phyloP scores from a whole-genome alignment of 2,888 invertebrate species.

The Acrobasis consociella region DNA sequence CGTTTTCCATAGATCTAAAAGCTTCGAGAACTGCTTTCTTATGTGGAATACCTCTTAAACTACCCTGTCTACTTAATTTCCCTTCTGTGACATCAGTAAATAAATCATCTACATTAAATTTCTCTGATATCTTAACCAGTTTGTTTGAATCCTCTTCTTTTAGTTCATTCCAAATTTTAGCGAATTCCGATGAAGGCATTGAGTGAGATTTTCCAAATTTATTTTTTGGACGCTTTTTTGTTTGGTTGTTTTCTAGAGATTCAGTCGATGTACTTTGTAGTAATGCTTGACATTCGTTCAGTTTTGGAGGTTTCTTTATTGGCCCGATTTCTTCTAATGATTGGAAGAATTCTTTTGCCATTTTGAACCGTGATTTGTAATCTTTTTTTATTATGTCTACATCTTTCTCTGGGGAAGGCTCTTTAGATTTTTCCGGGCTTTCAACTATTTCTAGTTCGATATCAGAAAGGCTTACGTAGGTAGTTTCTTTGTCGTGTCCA shows the following conservation, averaged over 20 bases:
- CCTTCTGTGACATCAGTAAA: conserved; percentile 77
- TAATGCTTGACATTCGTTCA: conserved; percentile 69
- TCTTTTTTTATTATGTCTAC: conserved; percentile 53
- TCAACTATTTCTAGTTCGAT: conserved; percentile 75
- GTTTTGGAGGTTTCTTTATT: conserved; percentile 55
- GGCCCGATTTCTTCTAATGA: conserved; percentile 71
- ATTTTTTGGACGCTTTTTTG: conserved; percentile 56
- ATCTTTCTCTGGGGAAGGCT: conserved; percentile 53
- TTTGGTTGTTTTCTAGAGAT: conserved; percentile 59
- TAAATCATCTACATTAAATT: conserved; percentile 78
- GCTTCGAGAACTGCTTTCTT: conserved; percentile 80
- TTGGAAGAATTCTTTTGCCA: conserved; percentile 76
- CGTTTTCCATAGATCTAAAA: conserved; percentile 78
- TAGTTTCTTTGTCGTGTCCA: conserved; percentile 53
- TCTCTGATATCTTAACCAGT: conserved; percentile 76
- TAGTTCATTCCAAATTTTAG: conserved; percentile 66
- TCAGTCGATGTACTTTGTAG: conserved; percentile 60
- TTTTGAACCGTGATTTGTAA: conserved; percentile 74
- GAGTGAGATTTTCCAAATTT: conserved; percentile 64
- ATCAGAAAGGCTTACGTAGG: conserved; percentile 67
- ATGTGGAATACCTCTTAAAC: conserved; percentile 78
- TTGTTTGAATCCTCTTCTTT: conserved; percentile 51
- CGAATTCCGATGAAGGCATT: conserved; percentile 73
- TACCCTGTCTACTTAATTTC: conserved; percentile 72
- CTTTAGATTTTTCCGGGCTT: conserved; percentile 49